Evolutionary conservation across 1,140 invertebrate species (phyloP).

Genomic region (Zaprionus ornatus): DNA sequence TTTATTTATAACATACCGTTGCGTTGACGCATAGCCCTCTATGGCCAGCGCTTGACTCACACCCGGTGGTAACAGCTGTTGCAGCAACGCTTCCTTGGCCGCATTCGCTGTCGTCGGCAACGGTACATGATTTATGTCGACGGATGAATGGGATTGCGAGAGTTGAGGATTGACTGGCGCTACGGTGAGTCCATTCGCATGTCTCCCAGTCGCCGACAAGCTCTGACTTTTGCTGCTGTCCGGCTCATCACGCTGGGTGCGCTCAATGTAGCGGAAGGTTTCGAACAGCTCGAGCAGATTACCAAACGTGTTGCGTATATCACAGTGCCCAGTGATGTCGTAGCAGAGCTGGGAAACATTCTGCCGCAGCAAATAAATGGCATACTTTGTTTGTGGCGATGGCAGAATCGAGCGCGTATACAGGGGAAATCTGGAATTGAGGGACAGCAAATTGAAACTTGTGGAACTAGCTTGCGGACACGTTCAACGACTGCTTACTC

Average conservation of each 20-base stretch:
- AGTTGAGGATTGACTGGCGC: slow-evolving; percentile 43
- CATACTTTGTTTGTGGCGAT: slow-evolving; percentile 91
- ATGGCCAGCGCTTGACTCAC: slow-evolving; percentile 67
- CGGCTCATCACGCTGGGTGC: slow-evolving; percentile 53
- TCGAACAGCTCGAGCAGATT: slow-evolving; percentile 87
- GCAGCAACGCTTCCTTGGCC: slow-evolving; percentile 62
- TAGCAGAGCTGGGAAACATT: slow-evolving; percentile 93
- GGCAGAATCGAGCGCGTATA: slow-evolving; percentile 88
- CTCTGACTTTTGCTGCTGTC: slow-evolving; percentile 28
- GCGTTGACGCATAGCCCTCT: slow-evolving; percentile 67
- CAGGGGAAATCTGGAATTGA: slow-evolving; percentile 89
- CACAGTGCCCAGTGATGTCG: slow-evolving; percentile 89
- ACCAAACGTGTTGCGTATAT: slow-evolving; percentile 89
- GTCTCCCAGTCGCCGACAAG: slow-evolving; percentile 9
- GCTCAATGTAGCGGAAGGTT: slow-evolving; percentile 66
- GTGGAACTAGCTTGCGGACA: too few relatives aligned
- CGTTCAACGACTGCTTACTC: slow-evolving; percentile 86
- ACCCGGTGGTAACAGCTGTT: slow-evolving; percentile 60
- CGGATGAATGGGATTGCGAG: slow-evolving; percentile 74
- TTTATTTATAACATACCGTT: slow-evolving; percentile 49
- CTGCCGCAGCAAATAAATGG: slow-evolving; percentile 94
- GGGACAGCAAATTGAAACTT: not conserved
- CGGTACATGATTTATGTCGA: slow-evolving; percentile 76
- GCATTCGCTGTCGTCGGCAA: slow-evolving; percentile 60
- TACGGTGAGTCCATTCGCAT: slow-evolving; percentile 54